A percentile compares a stretch with the other conserved stretches of the same genome.
Conservation (phyloP, 2,113 vertebrate genomes). For the Etheostoma cragini region DNA sequence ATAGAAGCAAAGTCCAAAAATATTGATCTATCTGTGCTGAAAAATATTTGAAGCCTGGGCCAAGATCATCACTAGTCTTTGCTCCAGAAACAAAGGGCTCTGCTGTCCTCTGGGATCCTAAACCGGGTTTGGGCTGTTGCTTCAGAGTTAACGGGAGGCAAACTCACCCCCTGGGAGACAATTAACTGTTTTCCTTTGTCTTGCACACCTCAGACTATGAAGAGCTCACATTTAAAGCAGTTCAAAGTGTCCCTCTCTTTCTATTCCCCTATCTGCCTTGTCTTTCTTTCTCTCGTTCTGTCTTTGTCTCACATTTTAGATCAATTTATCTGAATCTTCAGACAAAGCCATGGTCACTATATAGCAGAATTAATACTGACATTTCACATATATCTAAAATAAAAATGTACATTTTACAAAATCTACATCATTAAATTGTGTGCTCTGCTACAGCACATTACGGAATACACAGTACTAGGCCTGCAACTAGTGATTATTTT, state of each 20-base stretch:
- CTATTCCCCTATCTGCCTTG: neutral
- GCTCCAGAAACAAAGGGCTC: conserved; percentile 41
- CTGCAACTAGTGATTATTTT: too few species aligned
- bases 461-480: too few species aligned
- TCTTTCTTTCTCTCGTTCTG: neutral
- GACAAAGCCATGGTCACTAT: neutral
- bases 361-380: neutral
- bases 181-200: conserved; percentile 61
- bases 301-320: conserved; percentile 17
- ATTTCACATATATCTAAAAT: neutral
- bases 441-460: neutral
- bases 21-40: neutral
- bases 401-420: neutral
- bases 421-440: neutral
- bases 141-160: conserved; percentile 49
- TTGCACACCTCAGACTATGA: conserved; percentile 44
- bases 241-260: conserved; percentile 39
- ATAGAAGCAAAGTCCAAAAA: neutral
- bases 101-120: conserved; percentile 30
- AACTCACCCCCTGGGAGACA: conserved; percentile 57
- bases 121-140: conserved; percentile 37
- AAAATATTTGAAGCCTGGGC: neutral
- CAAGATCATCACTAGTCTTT: conserved; percentile 6
- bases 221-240: conserved; percentile 21
- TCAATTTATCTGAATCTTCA: conserved; percentile 1